Evolutionary conservation across 2,888 invertebrate genomes (phyloP), one percentile per base, ranked within the genome.

Genomic region (Eupithecia vulgata): DNA sequence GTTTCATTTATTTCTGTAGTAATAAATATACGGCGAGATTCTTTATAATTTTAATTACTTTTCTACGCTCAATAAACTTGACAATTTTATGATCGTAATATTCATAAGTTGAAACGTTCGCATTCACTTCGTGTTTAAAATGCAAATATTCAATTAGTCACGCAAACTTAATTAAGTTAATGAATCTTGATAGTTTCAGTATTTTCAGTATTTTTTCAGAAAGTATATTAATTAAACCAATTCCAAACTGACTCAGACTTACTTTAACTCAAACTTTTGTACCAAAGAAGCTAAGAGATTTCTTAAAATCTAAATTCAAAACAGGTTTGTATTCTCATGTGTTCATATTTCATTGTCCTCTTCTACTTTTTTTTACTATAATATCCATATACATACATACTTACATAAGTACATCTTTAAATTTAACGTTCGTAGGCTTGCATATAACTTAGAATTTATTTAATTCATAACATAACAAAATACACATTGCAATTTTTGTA

Each of bases 141-240:
- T 74, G 75, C 68, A 35, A 76, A 76, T 73, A 40, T 5, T 10
- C 25, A 65, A 74, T 71, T 74, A 74, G 74, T 71, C 68, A 74
- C 65, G 74, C 74, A 65, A 64, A 61, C 67, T 59, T 64, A 65
- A 62, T 61, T 30, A 25, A 25, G 57, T 57, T 15, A 17, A n/a
- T 34, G 17, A 72, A 72, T 68, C 0, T 61, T 17, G 0, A 34
- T 61, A 34, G 34, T 34, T 30, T 34, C 34, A 17, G 17, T 57
- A 5, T 13, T 52, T 6, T 52, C 57, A 21, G 25, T 34, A 13
- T 10, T 37, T 21, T 37, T 64, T 35, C 12, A 37, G 10, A 64
- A 34, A 61, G 30, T 35, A 62, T n/a, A 35, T 25, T 25, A 21
- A 57, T 57, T 25, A 25, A 52, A 4, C 12, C 10, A 4, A 52